phyloP scores from a whole-genome alignment of 2,113 vertebrate genomes.

The Sakesphorus luctuosus region DNA sequence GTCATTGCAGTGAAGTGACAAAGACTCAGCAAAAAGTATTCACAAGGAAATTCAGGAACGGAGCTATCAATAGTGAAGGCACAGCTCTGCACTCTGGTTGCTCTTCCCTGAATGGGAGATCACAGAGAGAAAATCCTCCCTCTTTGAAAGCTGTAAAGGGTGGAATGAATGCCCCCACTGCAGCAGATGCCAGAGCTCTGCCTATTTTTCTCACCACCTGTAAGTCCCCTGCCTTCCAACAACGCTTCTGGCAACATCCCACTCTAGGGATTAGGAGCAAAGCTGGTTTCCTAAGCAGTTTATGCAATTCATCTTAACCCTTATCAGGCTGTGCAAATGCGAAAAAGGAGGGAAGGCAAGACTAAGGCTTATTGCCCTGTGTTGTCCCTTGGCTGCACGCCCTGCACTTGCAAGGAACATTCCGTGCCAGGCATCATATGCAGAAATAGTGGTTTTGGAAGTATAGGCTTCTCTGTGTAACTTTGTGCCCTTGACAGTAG shows the following conservation, averaged over 20 bases:
- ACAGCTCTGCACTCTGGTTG: neutral
- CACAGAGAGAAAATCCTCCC: neutral
- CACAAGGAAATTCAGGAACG: neutral
- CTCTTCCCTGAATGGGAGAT: neutral
- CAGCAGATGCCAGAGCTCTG: neutral
- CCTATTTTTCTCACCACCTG: neutral
- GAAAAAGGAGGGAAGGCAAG: neutral
- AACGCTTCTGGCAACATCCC: neutral
- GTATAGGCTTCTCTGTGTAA: neutral
- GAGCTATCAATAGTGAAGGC: neutral
- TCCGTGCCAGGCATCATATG: fast-evolving
- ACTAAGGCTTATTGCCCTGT: neutral
- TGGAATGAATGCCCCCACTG: neutral
- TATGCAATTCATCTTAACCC: neutral
- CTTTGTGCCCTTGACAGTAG: neutral
- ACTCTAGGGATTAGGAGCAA: neutral
- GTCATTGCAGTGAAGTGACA: neutral
- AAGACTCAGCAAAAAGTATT: neutral
- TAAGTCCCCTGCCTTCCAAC: neutral
- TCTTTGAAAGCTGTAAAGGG: neutral
- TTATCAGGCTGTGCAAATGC: neutral
- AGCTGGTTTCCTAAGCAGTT: neutral
- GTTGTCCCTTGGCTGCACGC: neutral
- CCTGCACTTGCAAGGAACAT: neutral
- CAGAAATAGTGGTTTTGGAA: neutral